phyloP scores from a whole-genome alignment of 1,140 invertebrate genomes.

The Drosophila saltans region DNA sequence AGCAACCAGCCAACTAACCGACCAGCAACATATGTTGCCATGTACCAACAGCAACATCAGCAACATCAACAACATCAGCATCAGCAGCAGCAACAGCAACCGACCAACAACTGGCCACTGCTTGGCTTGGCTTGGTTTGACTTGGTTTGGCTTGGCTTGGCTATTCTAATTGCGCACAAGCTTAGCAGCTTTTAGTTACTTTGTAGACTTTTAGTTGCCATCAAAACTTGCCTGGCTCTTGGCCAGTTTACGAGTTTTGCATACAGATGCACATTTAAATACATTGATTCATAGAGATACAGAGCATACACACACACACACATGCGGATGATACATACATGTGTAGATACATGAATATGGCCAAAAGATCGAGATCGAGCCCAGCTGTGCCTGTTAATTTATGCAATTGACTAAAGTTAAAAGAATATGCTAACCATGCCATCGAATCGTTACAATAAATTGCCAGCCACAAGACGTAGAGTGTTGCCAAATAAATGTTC shows the following conservation, averaged over 20 bases:
- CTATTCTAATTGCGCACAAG: conserved; percentile 80
- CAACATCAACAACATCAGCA: conserved; percentile 34
- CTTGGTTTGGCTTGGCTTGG: conserved; percentile 27
- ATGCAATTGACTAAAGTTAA: conserved; percentile 55
- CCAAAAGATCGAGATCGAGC: conserved; percentile 8
- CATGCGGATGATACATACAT: background rate
- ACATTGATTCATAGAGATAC: conserved; percentile 38
- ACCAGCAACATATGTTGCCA: conserved; percentile 68
- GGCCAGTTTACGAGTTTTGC: conserved; percentile 55
- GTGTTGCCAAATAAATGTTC: conserved; percentile 74
- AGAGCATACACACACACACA: conserved; percentile 2
- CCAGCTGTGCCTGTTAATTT: conserved; percentile 59
- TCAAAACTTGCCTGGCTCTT: conserved; percentile 43
- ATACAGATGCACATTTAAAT: conserved; percentile 42
- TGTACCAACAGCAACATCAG: conserved; percentile 62
- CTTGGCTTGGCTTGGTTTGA: no score
- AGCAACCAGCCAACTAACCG: conserved; percentile 45
- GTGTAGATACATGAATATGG: conserved; percentile 3
- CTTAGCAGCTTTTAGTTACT: conserved; percentile 79
- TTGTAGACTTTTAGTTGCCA: conserved; percentile 79
- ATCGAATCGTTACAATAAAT: conserved; percentile 60
- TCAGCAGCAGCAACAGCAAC: conserved; percentile 36
- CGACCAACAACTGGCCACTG: conserved; percentile 29
- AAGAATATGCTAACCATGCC: conserved; percentile 10
- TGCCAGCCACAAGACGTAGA: conserved; percentile 24